Evolutionary conservation across 2,888 invertebrate genomes (phyloP).

Genomic region (Zygogramma bicolorata): DNA sequence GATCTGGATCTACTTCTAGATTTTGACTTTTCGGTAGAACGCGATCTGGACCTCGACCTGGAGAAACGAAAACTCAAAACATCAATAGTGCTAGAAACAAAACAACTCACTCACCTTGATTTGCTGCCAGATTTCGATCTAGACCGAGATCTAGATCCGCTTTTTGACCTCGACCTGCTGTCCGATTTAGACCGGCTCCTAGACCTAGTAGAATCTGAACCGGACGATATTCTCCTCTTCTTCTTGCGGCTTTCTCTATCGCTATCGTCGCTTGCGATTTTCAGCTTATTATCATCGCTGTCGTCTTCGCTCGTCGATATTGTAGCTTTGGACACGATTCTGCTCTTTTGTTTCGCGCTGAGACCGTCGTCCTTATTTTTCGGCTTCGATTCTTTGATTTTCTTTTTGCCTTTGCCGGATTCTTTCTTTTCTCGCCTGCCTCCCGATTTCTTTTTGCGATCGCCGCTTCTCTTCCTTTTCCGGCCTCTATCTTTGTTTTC

Average conservation of each 20-base stretch:
- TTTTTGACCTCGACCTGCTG: slow-evolving; percentile 57
- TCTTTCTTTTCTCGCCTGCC: slow-evolving; percentile 51
- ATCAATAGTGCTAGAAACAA: background rate
- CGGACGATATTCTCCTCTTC: slow-evolving; percentile 74
- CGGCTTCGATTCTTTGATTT: slow-evolving; percentile 43
- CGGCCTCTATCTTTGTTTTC: slow-evolving; percentile 62
- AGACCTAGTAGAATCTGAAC: slow-evolving; percentile 69
- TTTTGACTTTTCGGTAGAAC: background rate
- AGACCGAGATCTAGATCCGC: slow-evolving; percentile 64
- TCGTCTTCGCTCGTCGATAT: slow-evolving; percentile 91
- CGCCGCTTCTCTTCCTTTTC: slow-evolving; percentile 64
- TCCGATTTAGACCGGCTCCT: slow-evolving; percentile 47
- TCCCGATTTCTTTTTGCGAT: slow-evolving; percentile 54
- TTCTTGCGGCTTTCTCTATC: slow-evolving; percentile 67
- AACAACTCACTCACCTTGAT: slow-evolving; percentile 38
- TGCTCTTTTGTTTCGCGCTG: slow-evolving; percentile 85
- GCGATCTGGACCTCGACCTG: background rate
- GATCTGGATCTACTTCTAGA: background rate
- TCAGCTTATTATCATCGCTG: slow-evolving; percentile 72
- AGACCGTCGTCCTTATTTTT: slow-evolving; percentile 74
- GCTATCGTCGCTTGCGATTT: slow-evolving; percentile 71
- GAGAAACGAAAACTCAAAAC: background rate
- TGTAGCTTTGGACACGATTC: slow-evolving; percentile 93
- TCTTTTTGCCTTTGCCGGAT: slow-evolving; percentile 55
- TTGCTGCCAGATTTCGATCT: slow-evolving; percentile 62